Conservation (phyloP, 2,797 vertebrate species). For the Staurois parvus region DNA sequence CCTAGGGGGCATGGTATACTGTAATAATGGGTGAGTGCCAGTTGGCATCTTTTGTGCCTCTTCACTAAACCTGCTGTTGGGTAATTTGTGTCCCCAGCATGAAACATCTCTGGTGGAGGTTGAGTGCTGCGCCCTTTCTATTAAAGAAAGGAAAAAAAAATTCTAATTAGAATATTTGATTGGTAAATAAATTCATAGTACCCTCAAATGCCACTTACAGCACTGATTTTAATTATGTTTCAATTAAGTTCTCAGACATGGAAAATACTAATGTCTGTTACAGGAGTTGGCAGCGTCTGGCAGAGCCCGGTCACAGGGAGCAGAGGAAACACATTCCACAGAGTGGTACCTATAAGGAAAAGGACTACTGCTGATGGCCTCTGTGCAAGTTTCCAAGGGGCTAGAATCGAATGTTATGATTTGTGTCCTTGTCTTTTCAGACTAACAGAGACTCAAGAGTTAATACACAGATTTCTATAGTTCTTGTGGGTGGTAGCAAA, state of each 20-base stretch:
- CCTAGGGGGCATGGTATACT: conserved; percentile 32
- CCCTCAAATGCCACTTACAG: conserved; percentile 56
- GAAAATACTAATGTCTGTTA: conserved; percentile 47
- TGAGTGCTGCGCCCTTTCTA: conserved; percentile 55
- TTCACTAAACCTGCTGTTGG: conserved; percentile 52
- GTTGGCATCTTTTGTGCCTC: conserved; percentile 55
- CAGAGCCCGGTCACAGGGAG: conserved; percentile 7
- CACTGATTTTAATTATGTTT: conserved; percentile 58
- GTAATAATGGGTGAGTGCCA: conserved; percentile 50
- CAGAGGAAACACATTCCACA: conserved; percentile 47
- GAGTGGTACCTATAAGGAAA: conserved; percentile 2
- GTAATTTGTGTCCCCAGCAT: conserved; percentile 59
- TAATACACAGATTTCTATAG: neutral
- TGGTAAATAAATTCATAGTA: conserved; percentile 61
- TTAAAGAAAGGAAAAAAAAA: conserved; percentile 50
- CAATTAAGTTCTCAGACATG: conserved; percentile 55
- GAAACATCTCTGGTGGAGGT: conserved; percentile 38
- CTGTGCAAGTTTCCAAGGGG: neutral
- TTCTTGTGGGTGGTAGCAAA: neutral
- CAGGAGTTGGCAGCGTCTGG: conserved; percentile 45
- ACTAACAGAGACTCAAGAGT: conserved; percentile 6
- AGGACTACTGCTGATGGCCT: conserved; percentile 16
- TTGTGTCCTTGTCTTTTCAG: neutral
- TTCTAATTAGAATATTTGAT: conserved; percentile 57
- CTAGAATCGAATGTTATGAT: neutral